phyloP scores from a whole-genome alignment of 2,113 vertebrate genomes.

The Capreolus pygargus region DNA sequence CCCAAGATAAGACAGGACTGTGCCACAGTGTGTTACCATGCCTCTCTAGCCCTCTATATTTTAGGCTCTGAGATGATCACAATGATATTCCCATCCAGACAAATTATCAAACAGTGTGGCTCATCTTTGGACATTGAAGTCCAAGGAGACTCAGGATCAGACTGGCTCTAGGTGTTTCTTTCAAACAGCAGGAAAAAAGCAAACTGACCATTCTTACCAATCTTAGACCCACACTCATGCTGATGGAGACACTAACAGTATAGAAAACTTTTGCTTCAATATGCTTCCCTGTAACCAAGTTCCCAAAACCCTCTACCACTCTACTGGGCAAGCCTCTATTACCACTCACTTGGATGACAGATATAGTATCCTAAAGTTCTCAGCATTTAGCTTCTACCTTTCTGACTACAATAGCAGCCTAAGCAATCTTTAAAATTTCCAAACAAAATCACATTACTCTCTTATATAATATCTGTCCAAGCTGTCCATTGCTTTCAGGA shows the following conservation, averaged over 20 bases:
- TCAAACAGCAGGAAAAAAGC: neutral
- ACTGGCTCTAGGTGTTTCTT: neutral
- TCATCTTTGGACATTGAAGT: neutral
- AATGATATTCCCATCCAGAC: neutral
- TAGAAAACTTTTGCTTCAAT: neutral
- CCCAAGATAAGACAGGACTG: neutral
- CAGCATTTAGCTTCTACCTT: neutral
- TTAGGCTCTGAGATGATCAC: neutral
- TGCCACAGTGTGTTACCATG: accelerated
- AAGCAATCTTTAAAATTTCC: neutral
- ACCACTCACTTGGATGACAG: too few relatives aligned
- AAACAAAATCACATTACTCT: neutral
- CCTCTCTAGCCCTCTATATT: neutral
- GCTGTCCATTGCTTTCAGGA: neutral
- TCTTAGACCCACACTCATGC: neutral
- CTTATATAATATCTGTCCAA: accelerated
- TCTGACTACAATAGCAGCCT: neutral
- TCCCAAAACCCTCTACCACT: neutral
- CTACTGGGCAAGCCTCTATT: accelerated
- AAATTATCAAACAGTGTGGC: neutral
- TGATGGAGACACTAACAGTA: neutral
- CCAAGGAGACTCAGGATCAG: neutral
- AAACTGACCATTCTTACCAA: neutral
- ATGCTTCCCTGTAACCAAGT: accelerated
- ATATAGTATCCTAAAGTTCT: neutral